Evolutionary conservation across 2,113 vertebrate species (phyloP), one percentile per base, ranked within the genome.

Genomic region (Eurypyga helias): DNA sequence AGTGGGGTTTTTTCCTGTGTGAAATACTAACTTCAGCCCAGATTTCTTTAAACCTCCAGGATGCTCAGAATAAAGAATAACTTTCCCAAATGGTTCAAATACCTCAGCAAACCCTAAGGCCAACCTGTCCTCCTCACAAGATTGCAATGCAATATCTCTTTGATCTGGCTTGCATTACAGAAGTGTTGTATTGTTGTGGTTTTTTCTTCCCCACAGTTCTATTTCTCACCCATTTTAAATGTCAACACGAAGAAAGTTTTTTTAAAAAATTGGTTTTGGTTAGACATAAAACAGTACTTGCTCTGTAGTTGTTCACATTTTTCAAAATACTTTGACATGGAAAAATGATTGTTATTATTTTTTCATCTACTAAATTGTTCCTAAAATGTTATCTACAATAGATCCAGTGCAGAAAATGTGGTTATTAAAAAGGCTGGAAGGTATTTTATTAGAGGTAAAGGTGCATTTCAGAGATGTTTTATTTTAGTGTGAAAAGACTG

Each of bases 171-270:
- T 90, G 26, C 41, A 66, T 83, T 83, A 46, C 34, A 43, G 28
- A 71, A 58, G n/a, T 45, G 23, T 2, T 70, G 26, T 72, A 66
- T 57, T 81, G n/a, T 69, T 64, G 17, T 28, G 3, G 3, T 1
- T 7, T 9, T 66, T 69, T 64, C 38, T 26, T 7, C 57, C 3
- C 6, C 16, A 26, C 21, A 48, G 24, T 80, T 93, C 62, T 86
- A 86, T 86, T 94, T 95, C 46, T 88, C 75, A 7, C 16, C 23
- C 41, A 75, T 92, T 94, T 89, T 43, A 93, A 88, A 94, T 88
- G 67, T 66, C 92, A 86, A n/a, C 31, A 76, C 7, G 52, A 45
- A 21, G 62, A 26, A 85, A 69, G 14, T 23, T 7, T 43, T 52
- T 20, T 29, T 41, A 12, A 17, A 31, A 90, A 58, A 73, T 31